Conservation (phyloP, 2,888 invertebrate genomes). For the Dastarcus helophoroides region DNA sequence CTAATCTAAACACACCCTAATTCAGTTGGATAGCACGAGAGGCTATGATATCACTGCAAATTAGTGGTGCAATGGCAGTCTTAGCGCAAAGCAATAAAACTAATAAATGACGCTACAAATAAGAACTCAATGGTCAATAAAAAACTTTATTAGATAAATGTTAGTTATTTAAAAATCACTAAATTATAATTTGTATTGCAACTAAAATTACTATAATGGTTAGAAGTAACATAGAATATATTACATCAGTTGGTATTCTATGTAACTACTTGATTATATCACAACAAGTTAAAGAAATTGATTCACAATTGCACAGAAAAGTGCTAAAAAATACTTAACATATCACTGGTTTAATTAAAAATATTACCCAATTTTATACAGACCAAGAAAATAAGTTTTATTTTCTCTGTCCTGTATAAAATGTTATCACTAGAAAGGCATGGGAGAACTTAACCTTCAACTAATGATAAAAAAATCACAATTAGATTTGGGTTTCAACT, state of each 20-base stretch:
- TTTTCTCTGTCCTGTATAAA: too few relatives aligned
- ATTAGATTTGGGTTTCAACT: too few relatives aligned
- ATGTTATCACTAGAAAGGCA: too few relatives aligned
- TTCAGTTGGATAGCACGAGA: too few relatives aligned
- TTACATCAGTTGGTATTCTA: constrained; percentile 19
- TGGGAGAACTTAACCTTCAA: too few relatives aligned
- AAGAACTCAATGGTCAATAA: constrained; percentile 28
- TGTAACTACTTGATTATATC: constrained; percentile 32
- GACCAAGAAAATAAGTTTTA: too few relatives aligned
- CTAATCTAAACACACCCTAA: too few relatives aligned
- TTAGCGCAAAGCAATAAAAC: constrained; percentile 3
- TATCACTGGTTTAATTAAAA: constrained; percentile 31
- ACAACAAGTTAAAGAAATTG: constrained; percentile 27
- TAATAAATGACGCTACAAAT: constrained; percentile 3
- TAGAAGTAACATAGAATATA: constrained; percentile 32
- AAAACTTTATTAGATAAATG: constrained; percentile 36
- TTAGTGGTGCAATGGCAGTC: too few relatives aligned
- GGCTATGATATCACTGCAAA: too few relatives aligned
- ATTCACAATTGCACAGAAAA: constrained; percentile 27
- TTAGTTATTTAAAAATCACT: constrained; percentile 33
- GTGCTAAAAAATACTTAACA: constrained; percentile 34
- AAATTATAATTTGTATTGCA: constrained; percentile 33
- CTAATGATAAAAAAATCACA: too few relatives aligned
- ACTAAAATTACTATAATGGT: constrained; percentile 25
- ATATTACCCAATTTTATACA: constrained; percentile 15